phyloP scores from a whole-genome alignment of 2,113 vertebrate species.

The Psophia crepitans region DNA sequence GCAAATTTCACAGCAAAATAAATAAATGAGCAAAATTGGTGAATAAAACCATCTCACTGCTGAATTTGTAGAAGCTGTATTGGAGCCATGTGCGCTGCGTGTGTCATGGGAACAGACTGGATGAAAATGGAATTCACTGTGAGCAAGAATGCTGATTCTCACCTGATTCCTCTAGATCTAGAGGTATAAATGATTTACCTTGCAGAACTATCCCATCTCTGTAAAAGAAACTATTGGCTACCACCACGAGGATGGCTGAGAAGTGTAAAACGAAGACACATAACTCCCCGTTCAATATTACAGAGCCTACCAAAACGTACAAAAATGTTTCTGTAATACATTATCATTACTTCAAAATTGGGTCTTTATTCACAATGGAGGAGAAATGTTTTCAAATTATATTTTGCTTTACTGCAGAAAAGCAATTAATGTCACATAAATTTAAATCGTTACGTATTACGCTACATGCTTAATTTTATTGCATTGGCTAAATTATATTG shows the following conservation, averaged over 20 bases:
- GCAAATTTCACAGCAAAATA: not conserved
- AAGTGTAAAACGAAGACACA: not conserved
- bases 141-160: not conserved
- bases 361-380: not conserved
- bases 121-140: not conserved
- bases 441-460: not conserved
- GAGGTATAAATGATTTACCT: not conserved
- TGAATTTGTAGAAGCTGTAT: not conserved
- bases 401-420: not conserved
- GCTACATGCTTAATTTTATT: not conserved
- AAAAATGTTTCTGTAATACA: not conserved
- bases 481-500: not conserved
- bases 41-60: not conserved
- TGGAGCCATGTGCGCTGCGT: not conserved
- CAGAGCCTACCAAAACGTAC: not conserved
- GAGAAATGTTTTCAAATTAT: slow-evolving; percentile 22
- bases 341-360: not conserved
- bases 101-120: not conserved
- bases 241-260: not conserved
- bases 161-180: not conserved
- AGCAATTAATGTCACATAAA: not conserved
- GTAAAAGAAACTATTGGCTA: not conserved
- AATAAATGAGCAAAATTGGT: not conserved
- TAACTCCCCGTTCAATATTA: not conserved
- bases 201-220: not conserved